phyloP scores from a whole-genome alignment of 2,797 vertebrate genomes.

The Alosa sapidissima region DNA sequence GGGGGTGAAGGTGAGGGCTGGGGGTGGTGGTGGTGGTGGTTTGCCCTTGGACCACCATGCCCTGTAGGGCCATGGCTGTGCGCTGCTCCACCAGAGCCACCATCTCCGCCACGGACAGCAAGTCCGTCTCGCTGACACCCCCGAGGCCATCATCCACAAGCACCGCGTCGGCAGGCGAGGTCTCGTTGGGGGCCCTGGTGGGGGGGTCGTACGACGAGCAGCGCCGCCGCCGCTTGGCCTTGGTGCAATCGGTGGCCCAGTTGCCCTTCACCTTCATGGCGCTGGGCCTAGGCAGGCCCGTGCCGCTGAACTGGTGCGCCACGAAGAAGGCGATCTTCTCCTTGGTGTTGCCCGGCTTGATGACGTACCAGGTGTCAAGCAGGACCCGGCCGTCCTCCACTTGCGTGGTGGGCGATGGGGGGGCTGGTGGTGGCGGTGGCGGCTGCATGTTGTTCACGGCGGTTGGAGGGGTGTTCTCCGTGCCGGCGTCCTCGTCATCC shows the following conservation, averaged over 20 bases:
- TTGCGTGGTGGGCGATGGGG: constrained; percentile 67
- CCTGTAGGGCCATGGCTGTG: constrained; percentile 82
- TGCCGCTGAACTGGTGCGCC: constrained; percentile 89
- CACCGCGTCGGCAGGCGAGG: constrained; percentile 35
- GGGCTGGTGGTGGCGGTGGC: constrained; percentile 46
- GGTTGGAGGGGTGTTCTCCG: constrained; percentile 77
- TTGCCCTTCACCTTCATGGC: constrained; percentile 95
- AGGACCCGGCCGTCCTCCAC: constrained; percentile 88
- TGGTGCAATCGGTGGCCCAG: constrained; percentile 91
- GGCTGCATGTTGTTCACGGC: constrained; percentile 56
- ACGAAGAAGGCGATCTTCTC: constrained; percentile 98
- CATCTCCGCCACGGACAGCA: constrained; percentile 94
- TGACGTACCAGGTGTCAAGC: constrained; percentile 96
- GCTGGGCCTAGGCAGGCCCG: constrained; percentile 76
- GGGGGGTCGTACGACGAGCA: constrained; percentile 89
- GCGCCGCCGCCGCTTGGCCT: constrained; percentile 88
- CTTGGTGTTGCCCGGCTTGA: constrained; percentile 97
- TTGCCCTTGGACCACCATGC: constrained; percentile 71
- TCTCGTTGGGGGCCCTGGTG: constrained; percentile 59
- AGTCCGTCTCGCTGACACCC: constrained; percentile 74
- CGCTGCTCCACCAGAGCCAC: constrained; percentile 92
- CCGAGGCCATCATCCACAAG: constrained; percentile 50
- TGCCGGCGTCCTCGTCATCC: constrained; percentile 69
- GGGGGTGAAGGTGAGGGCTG: constrained; percentile 38
- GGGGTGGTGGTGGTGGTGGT: constrained; percentile 48